These are phyloP conservation scores for Tympanuchus pallidicinctus DNA, from an alignment of 2,113 vertebrate genomes.

Conservation along the genomic window DNA sequence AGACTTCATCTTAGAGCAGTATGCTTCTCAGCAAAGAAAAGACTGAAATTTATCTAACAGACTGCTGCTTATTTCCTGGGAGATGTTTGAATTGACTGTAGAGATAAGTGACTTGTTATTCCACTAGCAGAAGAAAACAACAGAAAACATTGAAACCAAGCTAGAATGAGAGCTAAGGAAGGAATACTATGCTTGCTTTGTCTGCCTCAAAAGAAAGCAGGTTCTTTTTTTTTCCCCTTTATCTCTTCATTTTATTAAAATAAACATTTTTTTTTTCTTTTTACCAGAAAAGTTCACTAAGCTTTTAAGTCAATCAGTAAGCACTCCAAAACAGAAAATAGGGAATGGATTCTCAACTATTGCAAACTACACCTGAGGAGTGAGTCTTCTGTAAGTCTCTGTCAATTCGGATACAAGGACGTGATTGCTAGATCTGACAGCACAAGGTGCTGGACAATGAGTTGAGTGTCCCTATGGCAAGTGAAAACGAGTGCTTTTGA, in stretches of 20 bases:
- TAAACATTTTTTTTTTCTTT: neutral
- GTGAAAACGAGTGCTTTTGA: neutral
- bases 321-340: neutral
- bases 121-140: neutral
- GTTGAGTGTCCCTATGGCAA: neutral
- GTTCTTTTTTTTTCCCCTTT: neutral
- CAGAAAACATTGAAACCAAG: slow-evolving; percentile 23
- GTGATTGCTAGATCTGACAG: neutral
- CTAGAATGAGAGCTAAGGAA: neutral
- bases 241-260: neutral
- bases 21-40: slow-evolving; percentile 37
- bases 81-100: slow-evolving; percentile 42
- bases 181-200: neutral
- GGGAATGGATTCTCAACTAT: neutral
- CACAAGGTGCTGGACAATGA: neutral
- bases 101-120: slow-evolving; percentile 27
- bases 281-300: neutral
- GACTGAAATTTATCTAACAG: slow-evolving; percentile 41
- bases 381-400: neutral
- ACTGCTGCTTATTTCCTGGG: slow-evolving; percentile 43
- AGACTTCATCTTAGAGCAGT: slow-evolving; percentile 23
- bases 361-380: neutral
- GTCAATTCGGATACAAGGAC: neutral
- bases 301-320: neutral
- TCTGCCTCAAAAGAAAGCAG: neutral